phyloP scores from a whole-genome alignment of 2,888 invertebrate genomes.

The Agrochola macilenta region DNA sequence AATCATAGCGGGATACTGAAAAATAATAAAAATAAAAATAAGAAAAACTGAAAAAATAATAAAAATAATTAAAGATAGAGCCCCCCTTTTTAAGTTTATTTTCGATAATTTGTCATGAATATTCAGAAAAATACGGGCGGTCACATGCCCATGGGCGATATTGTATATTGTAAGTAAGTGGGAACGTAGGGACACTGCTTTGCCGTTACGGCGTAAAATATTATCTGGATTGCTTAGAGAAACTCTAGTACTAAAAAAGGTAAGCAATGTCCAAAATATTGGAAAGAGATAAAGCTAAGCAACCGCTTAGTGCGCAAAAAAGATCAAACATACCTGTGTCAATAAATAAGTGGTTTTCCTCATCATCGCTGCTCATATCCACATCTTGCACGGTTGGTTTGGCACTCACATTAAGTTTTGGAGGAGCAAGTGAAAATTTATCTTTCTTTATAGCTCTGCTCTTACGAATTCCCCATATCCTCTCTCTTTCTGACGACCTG shows the following conservation, averaged over 20 bases:
- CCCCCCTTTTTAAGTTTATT: too few relatives aligned
- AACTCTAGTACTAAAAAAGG: not conserved
- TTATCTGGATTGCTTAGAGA: too few relatives aligned
- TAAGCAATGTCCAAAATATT: not conserved
- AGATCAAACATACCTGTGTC: slow-evolving; percentile 60
- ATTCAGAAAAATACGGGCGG: too few relatives aligned
- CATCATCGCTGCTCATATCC: slow-evolving; percentile 47
- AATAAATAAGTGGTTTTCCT: slow-evolving; percentile 67
- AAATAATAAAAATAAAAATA: too few relatives aligned
- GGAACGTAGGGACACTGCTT: not conserved
- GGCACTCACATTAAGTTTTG: not conserved
- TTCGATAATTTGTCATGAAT: too few relatives aligned
- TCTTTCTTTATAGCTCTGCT: slow-evolving; percentile 12
- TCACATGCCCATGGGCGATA: too few relatives aligned
- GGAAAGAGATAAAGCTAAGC: not conserved
- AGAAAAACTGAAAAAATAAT: too few relatives aligned
- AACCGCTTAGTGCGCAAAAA: not conserved
- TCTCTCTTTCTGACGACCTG: slow-evolving; percentile 55
- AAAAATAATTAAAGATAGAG: too few relatives aligned
- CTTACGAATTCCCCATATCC: slow-evolving; percentile 21
- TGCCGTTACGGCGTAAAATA: not conserved
- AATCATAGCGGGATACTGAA: too few relatives aligned
- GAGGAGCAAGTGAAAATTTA: not conserved
- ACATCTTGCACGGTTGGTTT: not conserved
- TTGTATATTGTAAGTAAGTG: not conserved